Evolutionary conservation across 2,797 vertebrate species (phyloP), one percentile per base, ranked within the genome.

Genomic region (Sternarchorhynchus goeldii): DNA sequence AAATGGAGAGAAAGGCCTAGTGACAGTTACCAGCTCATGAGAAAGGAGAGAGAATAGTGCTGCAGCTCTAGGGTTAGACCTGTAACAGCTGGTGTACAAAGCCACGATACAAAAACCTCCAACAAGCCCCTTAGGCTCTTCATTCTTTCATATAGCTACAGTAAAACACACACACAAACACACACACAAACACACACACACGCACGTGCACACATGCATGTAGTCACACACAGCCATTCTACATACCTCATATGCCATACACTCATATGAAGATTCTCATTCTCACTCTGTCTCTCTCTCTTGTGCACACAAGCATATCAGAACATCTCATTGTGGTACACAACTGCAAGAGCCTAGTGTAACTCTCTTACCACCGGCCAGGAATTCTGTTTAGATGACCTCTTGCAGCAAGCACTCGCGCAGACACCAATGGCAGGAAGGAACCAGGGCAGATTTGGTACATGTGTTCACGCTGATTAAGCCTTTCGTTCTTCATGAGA

Each of bases 41-140:
- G 76, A 82, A 72, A 63, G 55, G 65, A 77, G n/a, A 56, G 79
- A 76, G 76, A 75, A 80, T 75, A 75, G 73, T 79, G 74, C 68
- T 72, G 21, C 53, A 83, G 77, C 50, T 20, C 57, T 78, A 68
- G 77, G 81, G 84, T 85, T 86, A 86, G 77, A 86, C 76, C 60
- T 5, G 18, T 69, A 86, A 86, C 85, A 86, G 85, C 85, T 86
- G 85, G 85, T 83, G 73, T 66, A 81, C 75, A 81, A 79, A 84
- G 69, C 79, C 77, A 68, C 73, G 67, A 79, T 64, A 84, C 77
- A 76, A 85, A 82, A 83, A 75, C 78, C 75, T 77, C 77, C 76
- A 84, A 81, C 83, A 76, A 83, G 70, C 80, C 80, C 80, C 56
- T 73, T 65, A 45, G 70, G 67, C 79, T 80, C 81, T 81, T 84